Evolutionary conservation across 2,888 invertebrate species (phyloP).

Genomic region (Cantharis flavilabris): DNA sequence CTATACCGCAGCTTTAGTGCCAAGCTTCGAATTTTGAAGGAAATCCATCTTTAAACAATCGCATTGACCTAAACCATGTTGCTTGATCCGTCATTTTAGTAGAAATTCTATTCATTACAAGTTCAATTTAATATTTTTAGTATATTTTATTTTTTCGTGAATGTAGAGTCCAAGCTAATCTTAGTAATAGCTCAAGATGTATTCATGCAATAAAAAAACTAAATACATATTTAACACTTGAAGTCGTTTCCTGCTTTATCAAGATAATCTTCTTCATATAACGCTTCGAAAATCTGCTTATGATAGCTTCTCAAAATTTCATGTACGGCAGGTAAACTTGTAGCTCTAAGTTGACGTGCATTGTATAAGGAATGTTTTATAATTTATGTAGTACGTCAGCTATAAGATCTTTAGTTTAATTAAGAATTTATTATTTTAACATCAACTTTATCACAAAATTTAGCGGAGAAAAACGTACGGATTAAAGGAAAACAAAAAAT

Average conservation of each 20-base stretch:
- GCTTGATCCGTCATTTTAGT: no score
- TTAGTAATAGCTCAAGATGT: background rate
- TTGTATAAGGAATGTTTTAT: background rate
- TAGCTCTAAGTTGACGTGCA: background rate
- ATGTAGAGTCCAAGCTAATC: no score
- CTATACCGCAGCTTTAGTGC: no score
- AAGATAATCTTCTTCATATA: background rate
- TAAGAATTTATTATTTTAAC: background rate
- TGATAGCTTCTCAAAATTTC: background rate
- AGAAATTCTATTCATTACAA: no score
- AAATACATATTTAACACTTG: background rate
- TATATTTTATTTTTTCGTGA: no score
- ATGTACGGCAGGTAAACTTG: background rate
- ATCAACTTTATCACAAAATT: background rate
- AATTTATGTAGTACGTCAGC: background rate
- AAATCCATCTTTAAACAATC: no score
- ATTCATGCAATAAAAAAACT: background rate
- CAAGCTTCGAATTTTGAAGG: no score
- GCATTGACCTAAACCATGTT: no score
- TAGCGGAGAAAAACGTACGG: background rate
- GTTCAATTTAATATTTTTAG: no score
- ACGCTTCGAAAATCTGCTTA: background rate
- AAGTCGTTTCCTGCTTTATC: background rate
- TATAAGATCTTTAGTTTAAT: background rate
- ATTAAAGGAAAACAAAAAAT: background rate